Evolutionary conservation across 2,888 invertebrate species (phyloP).

Genomic region (Troglohyphantes excavatus): DNA sequence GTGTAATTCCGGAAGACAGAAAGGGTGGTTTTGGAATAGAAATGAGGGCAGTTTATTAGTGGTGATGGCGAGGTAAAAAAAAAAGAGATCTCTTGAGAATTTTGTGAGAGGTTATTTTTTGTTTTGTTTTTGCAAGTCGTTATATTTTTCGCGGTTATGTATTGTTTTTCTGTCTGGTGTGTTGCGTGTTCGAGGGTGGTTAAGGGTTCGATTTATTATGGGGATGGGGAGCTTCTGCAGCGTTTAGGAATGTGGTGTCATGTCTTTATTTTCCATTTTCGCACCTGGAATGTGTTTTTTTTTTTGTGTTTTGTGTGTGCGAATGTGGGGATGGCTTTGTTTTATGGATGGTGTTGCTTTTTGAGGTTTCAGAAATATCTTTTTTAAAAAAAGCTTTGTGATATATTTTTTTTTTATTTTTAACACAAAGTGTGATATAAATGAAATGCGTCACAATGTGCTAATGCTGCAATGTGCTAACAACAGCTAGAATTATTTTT

Average conservation of each 20-base stretch:
- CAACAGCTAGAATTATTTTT: no score
- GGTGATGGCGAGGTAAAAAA: constrained; percentile 51
- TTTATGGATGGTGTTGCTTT: neutral
- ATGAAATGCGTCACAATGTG: no score
- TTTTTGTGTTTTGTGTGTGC: no score
- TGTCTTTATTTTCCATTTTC: neutral
- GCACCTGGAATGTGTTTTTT: neutral
- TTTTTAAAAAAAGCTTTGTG: no score
- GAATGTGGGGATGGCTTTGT: neutral
- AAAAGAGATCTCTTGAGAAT: constrained; percentile 43
- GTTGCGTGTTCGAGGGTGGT: neutral
- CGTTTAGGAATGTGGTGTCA: neutral
- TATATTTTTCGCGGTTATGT: constrained; percentile 1
- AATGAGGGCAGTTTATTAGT: constrained; percentile 69
- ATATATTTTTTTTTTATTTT: no score
- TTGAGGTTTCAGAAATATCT: neutral
- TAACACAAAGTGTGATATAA: no score
- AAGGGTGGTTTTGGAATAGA: constrained; percentile 43
- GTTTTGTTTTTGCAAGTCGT: neutral
- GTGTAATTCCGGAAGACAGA: constrained; percentile 22
- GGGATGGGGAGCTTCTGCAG: neutral
- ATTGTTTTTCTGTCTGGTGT: constrained; percentile 4
- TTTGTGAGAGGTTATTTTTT: constrained; percentile 17
- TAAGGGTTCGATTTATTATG: neutral
- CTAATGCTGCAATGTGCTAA: no score